Evolutionary conservation across 2,888 invertebrate genomes (phyloP).

Genomic region (Dasypogon diadema): DNA sequence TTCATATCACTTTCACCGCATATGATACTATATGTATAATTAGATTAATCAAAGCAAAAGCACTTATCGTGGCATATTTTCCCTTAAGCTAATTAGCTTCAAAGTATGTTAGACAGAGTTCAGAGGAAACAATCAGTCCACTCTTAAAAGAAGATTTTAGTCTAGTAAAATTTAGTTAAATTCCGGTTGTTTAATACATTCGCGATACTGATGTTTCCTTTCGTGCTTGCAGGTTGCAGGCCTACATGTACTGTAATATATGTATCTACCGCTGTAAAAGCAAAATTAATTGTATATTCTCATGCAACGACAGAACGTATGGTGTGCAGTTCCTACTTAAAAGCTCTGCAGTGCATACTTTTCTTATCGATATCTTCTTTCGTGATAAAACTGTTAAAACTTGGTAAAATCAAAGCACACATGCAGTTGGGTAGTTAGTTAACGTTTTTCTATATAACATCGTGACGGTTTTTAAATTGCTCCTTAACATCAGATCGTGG

Average conservation of each 20-base stretch:
- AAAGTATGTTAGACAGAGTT: no score
- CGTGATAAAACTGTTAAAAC: not conserved
- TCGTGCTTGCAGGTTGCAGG: no score
- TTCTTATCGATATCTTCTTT: constrained; percentile 10
- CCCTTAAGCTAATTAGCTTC: constrained; percentile 8
- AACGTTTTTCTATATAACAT: no score
- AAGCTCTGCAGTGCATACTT: constrained; percentile 45
- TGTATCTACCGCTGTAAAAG: not conserved
- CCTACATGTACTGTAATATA: not conserved
- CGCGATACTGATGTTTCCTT: no score
- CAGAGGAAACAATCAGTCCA: no score
- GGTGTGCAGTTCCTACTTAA: not conserved
- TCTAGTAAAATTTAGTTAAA: no score
- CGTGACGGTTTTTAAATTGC: no score
- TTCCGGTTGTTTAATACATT: no score
- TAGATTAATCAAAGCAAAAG: constrained; percentile 26
- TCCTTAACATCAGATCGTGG: not conserved
- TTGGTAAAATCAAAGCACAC: not conserved
- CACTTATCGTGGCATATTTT: constrained; percentile 7
- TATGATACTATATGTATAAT: not conserved
- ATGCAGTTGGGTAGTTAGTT: not conserved
- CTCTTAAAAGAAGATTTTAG: no score
- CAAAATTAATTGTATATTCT: constrained; percentile 50
- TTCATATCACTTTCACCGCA: constrained; percentile 7
- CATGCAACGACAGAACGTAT: constrained; percentile 39